Percentiles rank a stretch among this genome's conserved stretches.
These are phyloP conservation scores for Marmota flaviventris DNA, from an alignment of 2,113 vertebrate genomes.

Conservation along the genomic window DNA sequence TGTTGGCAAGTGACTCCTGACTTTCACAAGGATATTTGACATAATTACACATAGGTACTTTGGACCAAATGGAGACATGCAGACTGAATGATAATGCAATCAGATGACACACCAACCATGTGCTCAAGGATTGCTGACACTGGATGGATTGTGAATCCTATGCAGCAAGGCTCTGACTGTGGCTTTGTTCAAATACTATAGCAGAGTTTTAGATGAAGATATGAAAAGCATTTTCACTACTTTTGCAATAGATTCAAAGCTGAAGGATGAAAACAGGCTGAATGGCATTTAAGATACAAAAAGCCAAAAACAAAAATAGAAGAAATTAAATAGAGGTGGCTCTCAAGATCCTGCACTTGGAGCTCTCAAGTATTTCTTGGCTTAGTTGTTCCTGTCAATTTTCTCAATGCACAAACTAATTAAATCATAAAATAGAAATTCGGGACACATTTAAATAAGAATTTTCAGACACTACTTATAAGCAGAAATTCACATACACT, in stretches of 20 bases:
- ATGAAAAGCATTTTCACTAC: neutral
- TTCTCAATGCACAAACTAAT: neutral
- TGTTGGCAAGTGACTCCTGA: neutral
- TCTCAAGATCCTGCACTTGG: neutral
- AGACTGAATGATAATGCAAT: neutral
- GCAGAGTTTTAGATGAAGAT: neutral
- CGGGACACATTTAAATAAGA: neutral
- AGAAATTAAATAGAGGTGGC: neutral
- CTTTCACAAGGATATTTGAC: neutral
- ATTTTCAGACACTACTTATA: neutral
- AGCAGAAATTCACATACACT: neutral
- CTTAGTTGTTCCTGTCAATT: neutral
- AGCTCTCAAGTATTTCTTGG: neutral
- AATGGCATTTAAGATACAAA: neutral
- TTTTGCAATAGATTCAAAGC: neutral
- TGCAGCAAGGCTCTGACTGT: neutral
- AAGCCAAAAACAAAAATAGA: neutral
- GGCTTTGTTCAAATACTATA: neutral
- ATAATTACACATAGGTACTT: neutral
- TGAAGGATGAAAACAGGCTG: neutral
- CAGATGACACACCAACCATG: neutral
- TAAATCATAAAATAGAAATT: neutral
- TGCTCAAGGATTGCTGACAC: neutral
- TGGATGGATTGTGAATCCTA: neutral
- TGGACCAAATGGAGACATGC: neutral